phyloP scores from a whole-genome alignment of 1,140 invertebrate species.

The Atta texana region DNA sequence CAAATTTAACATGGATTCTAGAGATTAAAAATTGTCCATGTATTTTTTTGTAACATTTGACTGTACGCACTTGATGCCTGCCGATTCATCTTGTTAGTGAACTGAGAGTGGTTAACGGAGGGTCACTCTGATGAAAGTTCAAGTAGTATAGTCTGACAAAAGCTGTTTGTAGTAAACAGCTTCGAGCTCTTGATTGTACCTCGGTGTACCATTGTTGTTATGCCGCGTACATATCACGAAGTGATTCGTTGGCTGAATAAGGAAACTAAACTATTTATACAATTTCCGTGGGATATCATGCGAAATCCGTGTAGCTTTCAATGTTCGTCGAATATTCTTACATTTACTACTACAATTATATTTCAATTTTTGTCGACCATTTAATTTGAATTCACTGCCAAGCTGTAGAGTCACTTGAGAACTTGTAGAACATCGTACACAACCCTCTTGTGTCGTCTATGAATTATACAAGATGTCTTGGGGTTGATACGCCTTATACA shows the following conservation, averaged over 20 bases:
- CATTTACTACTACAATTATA: not conserved
- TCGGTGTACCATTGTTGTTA: conserved; percentile 64
- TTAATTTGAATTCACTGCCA: conserved; percentile 45
- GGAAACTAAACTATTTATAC: conserved; percentile 74
- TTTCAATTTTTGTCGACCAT: conserved; percentile 61
- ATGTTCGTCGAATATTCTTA: conserved; percentile 5
- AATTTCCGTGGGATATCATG: conserved; percentile 12
- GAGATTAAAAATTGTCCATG: not conserved
- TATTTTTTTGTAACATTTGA: not conserved
- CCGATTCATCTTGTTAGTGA: conserved; percentile 7
- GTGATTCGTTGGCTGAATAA: conserved; percentile 70
- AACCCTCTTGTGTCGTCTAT: conserved; percentile 13
- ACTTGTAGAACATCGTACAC: not conserved
- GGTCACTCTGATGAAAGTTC: conserved; percentile 65
- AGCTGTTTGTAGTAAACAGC: conserved; percentile 73
- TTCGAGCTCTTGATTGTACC: conserved; percentile 70
- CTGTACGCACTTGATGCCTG: not conserved
- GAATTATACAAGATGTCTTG: conserved; percentile 39
- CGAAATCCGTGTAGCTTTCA: conserved; percentile 37
- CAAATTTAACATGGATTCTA: not conserved
- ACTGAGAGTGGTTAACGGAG: conserved; percentile 62
- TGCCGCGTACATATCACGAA: conserved; percentile 47
- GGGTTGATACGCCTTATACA: conserved; percentile 21
- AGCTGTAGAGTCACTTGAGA: conserved; percentile 11
- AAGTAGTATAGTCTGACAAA: conserved; percentile 52